Conservation (phyloP, 2,797 vertebrate genomes). For the Intellagama lesueurii region DNA sequence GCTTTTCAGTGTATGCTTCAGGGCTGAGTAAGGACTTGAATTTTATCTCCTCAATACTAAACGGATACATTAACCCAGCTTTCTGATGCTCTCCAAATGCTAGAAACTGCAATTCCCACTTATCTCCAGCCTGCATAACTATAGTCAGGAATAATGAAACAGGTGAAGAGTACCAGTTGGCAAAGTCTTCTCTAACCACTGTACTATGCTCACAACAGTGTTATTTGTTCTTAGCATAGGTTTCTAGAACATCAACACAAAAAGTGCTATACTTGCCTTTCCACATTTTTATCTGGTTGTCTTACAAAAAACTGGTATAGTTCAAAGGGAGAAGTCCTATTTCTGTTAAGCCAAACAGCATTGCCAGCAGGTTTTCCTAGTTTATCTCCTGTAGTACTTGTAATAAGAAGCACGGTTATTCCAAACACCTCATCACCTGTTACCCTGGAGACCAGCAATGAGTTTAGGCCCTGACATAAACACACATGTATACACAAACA, state of each 20-base stretch:
- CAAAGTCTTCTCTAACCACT: not conserved
- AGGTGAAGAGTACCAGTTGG: not conserved
- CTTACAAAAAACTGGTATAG: conserved; percentile 96
- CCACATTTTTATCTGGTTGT: conserved; percentile 85
- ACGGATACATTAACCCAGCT: not conserved
- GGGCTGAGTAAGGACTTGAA: not conserved
- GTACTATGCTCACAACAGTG: not conserved
- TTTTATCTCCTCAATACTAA: not conserved
- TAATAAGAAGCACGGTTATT: conserved; percentile 93
- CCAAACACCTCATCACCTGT: conserved; percentile 91
- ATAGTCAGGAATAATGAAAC: not conserved
- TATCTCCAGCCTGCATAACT: not conserved
- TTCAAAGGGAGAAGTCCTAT: conserved; percentile 94
- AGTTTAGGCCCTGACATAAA: too few species aligned
- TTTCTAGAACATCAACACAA: conserved; percentile 19
- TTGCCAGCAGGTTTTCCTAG: conserved; percentile 97
- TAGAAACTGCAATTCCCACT: too few species aligned
- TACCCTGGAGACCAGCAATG: conserved; percentile 74
- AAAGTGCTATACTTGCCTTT: conserved; percentile 78
- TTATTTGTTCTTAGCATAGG: not conserved
- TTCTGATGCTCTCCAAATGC: not conserved
- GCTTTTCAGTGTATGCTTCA: not conserved
- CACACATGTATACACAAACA: too few species aligned
- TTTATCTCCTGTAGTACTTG: conserved; percentile 91
- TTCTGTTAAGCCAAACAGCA: conserved; percentile 92